Evolutionary conservation across 2,797 vertebrate species (phyloP), one percentile per base, ranked within the genome.

Genomic region (Mallotus villosus): DNA sequence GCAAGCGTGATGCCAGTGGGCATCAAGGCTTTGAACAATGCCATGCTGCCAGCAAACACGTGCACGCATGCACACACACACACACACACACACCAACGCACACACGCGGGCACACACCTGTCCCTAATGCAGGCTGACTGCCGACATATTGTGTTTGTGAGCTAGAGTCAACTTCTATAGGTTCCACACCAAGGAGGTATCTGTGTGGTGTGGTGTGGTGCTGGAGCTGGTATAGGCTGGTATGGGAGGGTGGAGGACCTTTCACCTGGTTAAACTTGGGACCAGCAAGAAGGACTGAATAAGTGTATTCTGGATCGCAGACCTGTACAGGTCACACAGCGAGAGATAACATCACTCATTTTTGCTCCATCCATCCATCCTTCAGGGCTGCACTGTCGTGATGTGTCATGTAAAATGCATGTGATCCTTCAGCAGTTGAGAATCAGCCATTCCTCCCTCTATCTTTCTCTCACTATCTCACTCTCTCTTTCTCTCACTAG

Each of bases 401-500:
- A 46, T 34, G 61, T 65, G 63, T 79, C 74, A 73, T 83, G 69
- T 75, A 76, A 78, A 82, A 82, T 86, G 75, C 70, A 84, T 77
- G 67, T 73, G 25, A 55, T 41, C 24, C 46, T 46, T 34, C 63
- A 24, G 46, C 11, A 6, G 64, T 66, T 22, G 51, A 46, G 51
- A 24, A 25, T 9, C 41, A 25, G 12, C 21, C 22, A 11, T 11
- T 9, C 37, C 37, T 41, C 1, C 37, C 34, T 37, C 34, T 37
- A 8, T 37, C 34, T 37, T 5, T 1, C 4, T 4, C 34, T 37
- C 34, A 2, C 34, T 37, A 2, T 37, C 2, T 37, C 34, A 1
- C 6, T 37, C 29, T 32, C 29, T 32, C 29, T 46, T 46, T 65
- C 11, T 14, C n/a, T n/a, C n/a, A n/a, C n/a, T n/a, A n/a, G n/a